Base-by-base conservation (phyloP, 2,888 invertebrate species). In the Calliscelio sp. region DNA sequence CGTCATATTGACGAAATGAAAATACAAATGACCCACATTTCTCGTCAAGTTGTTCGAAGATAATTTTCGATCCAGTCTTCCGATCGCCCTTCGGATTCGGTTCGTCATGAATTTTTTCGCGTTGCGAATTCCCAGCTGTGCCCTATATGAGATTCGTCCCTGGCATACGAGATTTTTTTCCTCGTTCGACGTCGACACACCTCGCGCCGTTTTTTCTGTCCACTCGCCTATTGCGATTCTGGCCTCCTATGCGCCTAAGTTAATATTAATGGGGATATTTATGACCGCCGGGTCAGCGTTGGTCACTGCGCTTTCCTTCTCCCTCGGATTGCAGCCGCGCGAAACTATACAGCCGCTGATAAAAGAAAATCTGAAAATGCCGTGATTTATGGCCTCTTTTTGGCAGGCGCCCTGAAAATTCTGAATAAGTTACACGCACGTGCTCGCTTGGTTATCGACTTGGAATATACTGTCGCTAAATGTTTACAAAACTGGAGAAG, bases 261-360 rank as follows among this genome's bases (percentile, higher is more conserved):
- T 93, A 92, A 92, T 93, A 93, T 93, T 93, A 93, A 93, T 93
- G 90, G 93, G 92, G 90, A 93, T 93, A 93, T 93, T 93, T 92
- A 93, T 93, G 92, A 91, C 90, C 90, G 78, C 77, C 86, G 89
- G 91, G 91, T 90, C 90, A 91, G 89, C 89, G 89, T 71, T 88
- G 89, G 89, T 89, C 88, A 89, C 87, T 89, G 85, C 70, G 75
- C 61, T 83, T 82, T 78, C 55, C 71, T 73, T 73, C 51, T 49
- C 63, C 75, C 55, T n/a, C 55, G 28, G 16, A 38, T 63, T 77
- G 73, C 78, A 78, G 59, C 65, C 82, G 59, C 65, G 79, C 78
- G 61, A 73, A 74, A 68, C 78, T 68, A 82, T 88, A 88, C 88
- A 88, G 83, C 81, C 86, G 83, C 90, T 90, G 92, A 93, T 93